Conservation (phyloP, 2,113 vertebrate genomes). For the Ochotona princeps region DNA sequence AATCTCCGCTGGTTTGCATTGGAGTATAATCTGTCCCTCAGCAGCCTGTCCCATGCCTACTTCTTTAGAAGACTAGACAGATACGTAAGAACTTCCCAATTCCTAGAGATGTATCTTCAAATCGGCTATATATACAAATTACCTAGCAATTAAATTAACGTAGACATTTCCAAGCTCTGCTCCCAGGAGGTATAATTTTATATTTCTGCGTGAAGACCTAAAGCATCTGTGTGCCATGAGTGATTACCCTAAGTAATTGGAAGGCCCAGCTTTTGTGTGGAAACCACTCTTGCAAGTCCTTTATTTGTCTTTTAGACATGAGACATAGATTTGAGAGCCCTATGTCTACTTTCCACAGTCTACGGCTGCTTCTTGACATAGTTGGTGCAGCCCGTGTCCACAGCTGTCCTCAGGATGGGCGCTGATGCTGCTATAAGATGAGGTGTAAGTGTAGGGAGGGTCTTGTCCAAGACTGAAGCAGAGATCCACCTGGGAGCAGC, state of each 20-base stretch:
- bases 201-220: background rate
- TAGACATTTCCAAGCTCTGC: background rate
- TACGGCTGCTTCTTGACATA: background rate
- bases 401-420: background rate
- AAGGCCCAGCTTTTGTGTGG: background rate
- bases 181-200: background rate
- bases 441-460: background rate
- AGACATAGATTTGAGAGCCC: background rate
- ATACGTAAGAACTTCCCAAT: background rate
- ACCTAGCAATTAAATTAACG: background rate
- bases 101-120: background rate
- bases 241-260: background rate
- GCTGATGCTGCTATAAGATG: background rate
- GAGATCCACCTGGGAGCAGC: background rate
- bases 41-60: background rate
- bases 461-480: background rate
- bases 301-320: background rate
- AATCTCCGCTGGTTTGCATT: background rate
- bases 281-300: background rate
- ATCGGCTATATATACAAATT: background rate
- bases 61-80: background rate
- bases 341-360: background rate
- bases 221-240: background rate
- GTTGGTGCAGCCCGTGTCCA: background rate
- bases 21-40: background rate